Base-by-base conservation (phyloP, 1,140 invertebrate genomes). In the Acyrthosiphon pisum region DNA sequence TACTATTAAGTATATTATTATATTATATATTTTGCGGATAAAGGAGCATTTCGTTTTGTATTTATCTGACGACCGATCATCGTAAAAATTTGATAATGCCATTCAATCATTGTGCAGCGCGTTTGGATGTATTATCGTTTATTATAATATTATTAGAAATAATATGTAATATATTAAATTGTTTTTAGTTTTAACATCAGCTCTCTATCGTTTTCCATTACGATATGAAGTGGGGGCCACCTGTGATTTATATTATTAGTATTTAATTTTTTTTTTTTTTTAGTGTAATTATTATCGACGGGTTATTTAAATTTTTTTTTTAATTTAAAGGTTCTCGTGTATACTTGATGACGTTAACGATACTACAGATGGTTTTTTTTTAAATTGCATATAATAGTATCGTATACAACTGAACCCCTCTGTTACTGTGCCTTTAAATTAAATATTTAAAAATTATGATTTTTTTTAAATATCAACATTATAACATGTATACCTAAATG, bases 171-270 rank as follows among this genome's bases (percentile, higher is more conserved):
- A 18, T 53, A 23, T 7, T 22, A 53, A 23, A 53, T 91, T 53
- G 88, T 93, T 46, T 44, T 93, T 53, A 11, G 11, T 37, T 35
- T 48, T 81, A 44, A 87, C n/a, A 87, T 87, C 50, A 53, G 50
- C 41, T 76, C 23, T 30, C 44, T 26, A 60, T 53, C 26, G 48
- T 88, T 88, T 46, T 68, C 30, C n/a, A 89, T 81, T 46, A 83
- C 46, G n/a, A 50, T 93, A 86, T 76, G 93, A 93, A 93, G 93
- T 89, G 93, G 93, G 93, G 93, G 93, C 44, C 22, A 93, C 93
- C 46, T 93, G 93, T 93, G 93, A 93, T 93, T 93, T 76, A 22
- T 88, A 89, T 50, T 37, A 93, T 60, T 56, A 60, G 37, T 60
- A 60, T 90, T 30, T 60, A 37, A 87, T 90, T 56, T 53, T 86